Base-by-base conservation (phyloP, 2,113 vertebrate genomes). In the Choloepus hoffmanni region DNA sequence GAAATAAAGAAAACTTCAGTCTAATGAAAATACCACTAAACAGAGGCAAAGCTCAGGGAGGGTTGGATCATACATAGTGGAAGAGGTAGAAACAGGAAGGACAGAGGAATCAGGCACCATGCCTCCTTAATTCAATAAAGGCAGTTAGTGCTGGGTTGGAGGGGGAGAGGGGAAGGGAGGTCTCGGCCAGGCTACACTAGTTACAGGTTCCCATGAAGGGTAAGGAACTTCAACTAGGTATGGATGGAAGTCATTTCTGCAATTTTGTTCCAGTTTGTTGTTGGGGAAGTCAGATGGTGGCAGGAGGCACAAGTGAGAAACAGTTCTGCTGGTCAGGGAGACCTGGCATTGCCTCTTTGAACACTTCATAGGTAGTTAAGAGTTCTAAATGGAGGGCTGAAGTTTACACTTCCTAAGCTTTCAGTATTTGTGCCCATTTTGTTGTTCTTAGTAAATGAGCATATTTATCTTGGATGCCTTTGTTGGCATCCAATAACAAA, bases 401-500 rank as follows among this genome's bases (percentile, higher is more conserved):
- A 86, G 74, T 74, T 15, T 95, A 23, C 0, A n/a, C 19, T 79
- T 62, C 33, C 53, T 43, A 76, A 68, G 19, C 13, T 88, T 70
- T 23, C 4, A 43, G 9, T 79, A 92, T 21, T 83, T 23, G 87
- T 73, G 7, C 13, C 36, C 33, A 50, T 79, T 87, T 72, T 67
- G 77, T 95, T 95, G 28, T 89, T 89, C n/a, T 72, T 55, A 85
- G 85, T 65, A 94, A 92, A 67, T 55, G 15, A 15, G 1, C 43
- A 63, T 85, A 53, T 36, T 90, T 92, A 85, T 81, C 18, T 12
- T 76, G 19, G 3, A 21, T 65, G 26, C 7, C 81, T 63, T 63
- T 88, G 10, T 45, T 82, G 26, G 48, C 21, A 58, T 40, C 30
- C 60, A 88, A 18, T 74, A 5, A 67, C 43, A 62, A 90, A 74